Base-by-base conservation (phyloP, 2,797 vertebrate species). In the Chiroxiphia lanceolata region DNA sequence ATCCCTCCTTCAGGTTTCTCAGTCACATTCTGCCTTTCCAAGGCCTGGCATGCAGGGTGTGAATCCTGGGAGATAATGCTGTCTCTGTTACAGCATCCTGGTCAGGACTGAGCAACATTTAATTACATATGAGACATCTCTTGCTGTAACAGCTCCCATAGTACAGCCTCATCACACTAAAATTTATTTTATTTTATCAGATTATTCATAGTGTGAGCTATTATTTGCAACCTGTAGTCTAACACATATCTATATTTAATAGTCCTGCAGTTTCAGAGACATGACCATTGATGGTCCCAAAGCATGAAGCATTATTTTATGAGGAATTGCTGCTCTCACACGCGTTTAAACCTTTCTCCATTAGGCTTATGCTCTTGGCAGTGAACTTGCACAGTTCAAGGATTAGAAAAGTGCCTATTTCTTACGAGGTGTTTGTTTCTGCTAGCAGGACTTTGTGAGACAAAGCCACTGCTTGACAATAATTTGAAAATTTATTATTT, bases 1-100 rank as follows among this genome's bases (percentile, higher is more conserved):
- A 88, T 91, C 84, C 54, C 45, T 83, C 50, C 42, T 44, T 59
- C 36, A 36, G 42, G 42, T 92, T 92, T 75, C 79, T 89, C 45
- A 76, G 69, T 18, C 31, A 19, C 25, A 23, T 80, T 38, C 72
- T 89, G 59, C 68, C 50, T 80, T 89, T 72, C 60, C 0, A 0
- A 53, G 48, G 10, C 50, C 38, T 60, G 69, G 68, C 69, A 29
- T 0, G 1, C 9, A 13, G 18, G 42, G 6, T 77, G 31, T 47
- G 57, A 87, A 31, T 47, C 77, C 81, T 91, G n/a, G 47, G 72
- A 83, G 77, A 60, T 2, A 7, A 17, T 45, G 20, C 34, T 34
- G 50, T 34, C 63, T 50, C 68, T 59, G 3, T 50, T 47, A 15
- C 0, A 93, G 59, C 74, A 80, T 40, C 68, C 60, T 40, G 50